Percentiles rank a stretch among this genome's conserved stretches.
Conservation (phyloP, 2,888 invertebrate genomes). For the Sinotaia quadrata region DNA sequence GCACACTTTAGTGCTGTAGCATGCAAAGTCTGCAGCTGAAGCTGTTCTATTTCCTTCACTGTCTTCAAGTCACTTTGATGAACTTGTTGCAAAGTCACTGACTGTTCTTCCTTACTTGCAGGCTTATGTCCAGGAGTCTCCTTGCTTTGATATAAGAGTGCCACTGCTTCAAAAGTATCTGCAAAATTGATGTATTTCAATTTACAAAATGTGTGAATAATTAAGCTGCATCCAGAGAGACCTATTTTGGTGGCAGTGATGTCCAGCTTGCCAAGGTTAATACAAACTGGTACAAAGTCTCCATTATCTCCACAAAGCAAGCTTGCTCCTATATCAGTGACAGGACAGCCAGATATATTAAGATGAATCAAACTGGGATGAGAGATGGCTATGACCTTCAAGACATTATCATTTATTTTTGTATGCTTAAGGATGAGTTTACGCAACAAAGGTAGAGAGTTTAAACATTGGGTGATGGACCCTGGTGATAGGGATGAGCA, state of each 20-base stretch:
- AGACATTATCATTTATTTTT: slow-evolving; percentile 50
- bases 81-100: not conserved
- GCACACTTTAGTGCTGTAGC: slow-evolving; percentile 33
- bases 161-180: slow-evolving; percentile 32
- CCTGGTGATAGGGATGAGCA: slow-evolving; percentile 22
- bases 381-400: slow-evolving; percentile 37
- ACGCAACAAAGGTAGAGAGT: slow-evolving; percentile 37
- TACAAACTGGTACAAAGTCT: slow-evolving; percentile 28
- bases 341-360: slow-evolving; percentile 38
- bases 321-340: slow-evolving; percentile 40
- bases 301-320: slow-evolving; percentile 33
- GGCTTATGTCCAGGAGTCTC: not conserved
- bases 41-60: too few species aligned
- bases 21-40: slow-evolving; percentile 27
- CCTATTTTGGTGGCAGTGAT: slow-evolving; percentile 33
- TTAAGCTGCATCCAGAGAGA: slow-evolving; percentile 23
- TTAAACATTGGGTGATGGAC: slow-evolving; percentile 40
- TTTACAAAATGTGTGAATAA: slow-evolving; percentile 23
- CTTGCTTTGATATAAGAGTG: slow-evolving; percentile 4
- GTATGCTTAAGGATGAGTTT: slow-evolving; percentile 44
- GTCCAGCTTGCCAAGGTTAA: slow-evolving; percentile 23
- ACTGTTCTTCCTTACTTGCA: not conserved
- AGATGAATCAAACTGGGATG: slow-evolving; percentile 34
- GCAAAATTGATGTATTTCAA: slow-evolving; percentile 23
- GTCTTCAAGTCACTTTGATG: not conserved